Base-by-base conservation (phyloP, 2,113 vertebrate species). In the Chaetorhynchus papuensis region DNA sequence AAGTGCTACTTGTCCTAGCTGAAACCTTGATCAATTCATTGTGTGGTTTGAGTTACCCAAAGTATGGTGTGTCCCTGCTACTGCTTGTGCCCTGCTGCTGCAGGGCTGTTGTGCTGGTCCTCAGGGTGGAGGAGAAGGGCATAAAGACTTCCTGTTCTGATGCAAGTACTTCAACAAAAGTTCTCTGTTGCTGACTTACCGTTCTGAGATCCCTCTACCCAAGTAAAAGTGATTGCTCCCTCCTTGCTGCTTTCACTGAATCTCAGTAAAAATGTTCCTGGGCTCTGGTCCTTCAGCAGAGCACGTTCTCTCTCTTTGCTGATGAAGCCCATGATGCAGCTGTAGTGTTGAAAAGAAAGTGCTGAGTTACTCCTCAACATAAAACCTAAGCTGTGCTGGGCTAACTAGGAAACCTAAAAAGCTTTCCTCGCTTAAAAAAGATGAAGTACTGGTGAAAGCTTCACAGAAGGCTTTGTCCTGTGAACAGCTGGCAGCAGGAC, bases 231-330 rank as follows among this genome's bases (percentile, higher is more conserved):
- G 98, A 99, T 99, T 31, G 99, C 99, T 39, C 99, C 99, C 44
- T 99, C 99, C 41, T 92, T 97, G 96, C 99, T 99, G 98, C 99
- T 99, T 98, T 99, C 99, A 3, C 99, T 99, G 97, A 99, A 99
- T 18, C 99, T 93, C 66, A 99, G 95, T 92, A 99, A 97, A 97
- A 99, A 99, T 0, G 99, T 99, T 2, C 99, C 99, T 0, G 98
- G 98, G n/a, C 89, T 97, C 89, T 98, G 98, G 72, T 98, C 98
- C 53, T 98, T 99, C 35, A 99, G 96, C 90, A 99, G 91, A 3
- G 94, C 95, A 5, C 98, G 98, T 75, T 99, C 99, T 20, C 97
- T 97, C 66, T 99, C 99, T 90, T 99, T 99, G 66, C 99, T 99
- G 97, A 99, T 98, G 95, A 99, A 99, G 37, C 99, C 99, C 98